Evolutionary conservation across 1,140 invertebrate genomes (phyloP).

Genomic region (Dendrolimus punctatus): DNA sequence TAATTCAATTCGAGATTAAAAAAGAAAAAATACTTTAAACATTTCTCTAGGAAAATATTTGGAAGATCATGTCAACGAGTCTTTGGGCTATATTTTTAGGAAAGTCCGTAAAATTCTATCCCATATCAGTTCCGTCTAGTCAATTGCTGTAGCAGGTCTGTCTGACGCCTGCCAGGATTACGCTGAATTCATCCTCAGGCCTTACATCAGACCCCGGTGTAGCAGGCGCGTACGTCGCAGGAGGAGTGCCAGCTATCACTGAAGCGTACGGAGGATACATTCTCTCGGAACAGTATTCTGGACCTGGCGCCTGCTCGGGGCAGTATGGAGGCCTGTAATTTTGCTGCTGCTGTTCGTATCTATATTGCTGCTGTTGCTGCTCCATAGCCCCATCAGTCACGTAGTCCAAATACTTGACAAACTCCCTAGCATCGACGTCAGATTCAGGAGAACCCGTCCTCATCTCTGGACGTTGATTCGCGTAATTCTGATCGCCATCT

Average conservation of each 20-base stretch:
- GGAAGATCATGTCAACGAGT: slow-evolving; percentile 20
- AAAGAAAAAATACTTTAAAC: too few relatives aligned
- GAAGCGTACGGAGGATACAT: slow-evolving; percentile 63
- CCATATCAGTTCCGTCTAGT: slow-evolving; percentile 37
- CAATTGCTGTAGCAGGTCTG: slow-evolving; percentile 91
- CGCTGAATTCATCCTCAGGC: slow-evolving; percentile 87
- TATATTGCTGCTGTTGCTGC: slow-evolving; percentile 48
- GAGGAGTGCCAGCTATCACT: slow-evolving; percentile 48
- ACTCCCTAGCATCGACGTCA: slow-evolving; percentile 75
- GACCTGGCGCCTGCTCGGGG: slow-evolving; percentile 32
- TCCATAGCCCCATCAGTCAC: slow-evolving; percentile 54
- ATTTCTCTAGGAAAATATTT: slow-evolving; percentile 2
- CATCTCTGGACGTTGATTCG: slow-evolving; percentile 52
- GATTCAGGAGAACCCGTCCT: slow-evolving; percentile 65
- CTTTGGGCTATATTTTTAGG: slow-evolving; percentile 53
- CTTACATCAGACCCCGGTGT: slow-evolving; percentile 74
- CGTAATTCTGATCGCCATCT: slow-evolving; percentile 39
- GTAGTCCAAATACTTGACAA: slow-evolving; percentile 80
- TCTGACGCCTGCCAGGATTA: slow-evolving; percentile 86
- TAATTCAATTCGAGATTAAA: too few relatives aligned
- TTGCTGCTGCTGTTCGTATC: slow-evolving; percentile 53
- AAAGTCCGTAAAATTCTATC: slow-evolving; percentile 24
- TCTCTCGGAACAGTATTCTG: slow-evolving; percentile 73
- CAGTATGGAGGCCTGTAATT: slow-evolving; percentile 47
- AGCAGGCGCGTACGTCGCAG: slow-evolving; percentile 36